Conservation (phyloP, 1,140 invertebrate species). For the Augochlora pura region DNA sequence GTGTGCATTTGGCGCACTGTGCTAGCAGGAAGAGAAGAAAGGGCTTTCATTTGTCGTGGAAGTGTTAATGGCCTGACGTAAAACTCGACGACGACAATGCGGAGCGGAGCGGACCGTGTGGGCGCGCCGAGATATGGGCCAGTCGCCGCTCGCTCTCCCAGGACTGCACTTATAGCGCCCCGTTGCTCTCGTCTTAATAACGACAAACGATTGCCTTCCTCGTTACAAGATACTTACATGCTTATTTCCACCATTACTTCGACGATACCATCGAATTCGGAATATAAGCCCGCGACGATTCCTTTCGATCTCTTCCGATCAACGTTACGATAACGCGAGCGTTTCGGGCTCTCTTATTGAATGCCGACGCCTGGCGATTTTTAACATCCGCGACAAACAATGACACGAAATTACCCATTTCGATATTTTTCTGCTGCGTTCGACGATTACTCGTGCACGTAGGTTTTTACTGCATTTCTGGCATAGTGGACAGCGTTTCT, state of each 20-base stretch:
- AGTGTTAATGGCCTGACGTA: slow-evolving; percentile 72
- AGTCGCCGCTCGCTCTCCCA: slow-evolving; percentile 57
- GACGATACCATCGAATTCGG: background rate
- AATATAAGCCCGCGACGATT: background rate
- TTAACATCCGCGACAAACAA: too few relatives aligned
- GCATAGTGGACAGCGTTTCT: too few relatives aligned
- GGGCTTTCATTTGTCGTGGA: slow-evolving; percentile 69
- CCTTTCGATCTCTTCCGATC: too few relatives aligned
- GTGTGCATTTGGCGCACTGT: slow-evolving; percentile 49
- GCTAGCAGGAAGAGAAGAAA: slow-evolving; percentile 57
- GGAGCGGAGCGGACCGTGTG: slow-evolving; percentile 63
- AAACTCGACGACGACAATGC: slow-evolving; percentile 69
- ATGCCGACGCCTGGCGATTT: too few relatives aligned
- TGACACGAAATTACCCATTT: background rate
- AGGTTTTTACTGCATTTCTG: too few relatives aligned
- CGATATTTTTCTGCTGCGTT: background rate
- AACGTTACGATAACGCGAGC: background rate
- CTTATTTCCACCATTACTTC: slow-evolving; percentile 25
- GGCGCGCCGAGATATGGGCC: slow-evolving; percentile 70
- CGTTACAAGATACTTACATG: slow-evolving; percentile 31
- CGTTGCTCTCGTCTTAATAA: slow-evolving; percentile 50
- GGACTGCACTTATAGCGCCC: slow-evolving; percentile 23
- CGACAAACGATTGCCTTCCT: slow-evolving; percentile 42
- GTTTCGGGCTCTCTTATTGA: too few relatives aligned
- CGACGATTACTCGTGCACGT: too few relatives aligned